These are phyloP conservation scores for Ursus arctos DNA, from an alignment of 2,113 vertebrate genomes.

Conservation along the genomic window DNA sequence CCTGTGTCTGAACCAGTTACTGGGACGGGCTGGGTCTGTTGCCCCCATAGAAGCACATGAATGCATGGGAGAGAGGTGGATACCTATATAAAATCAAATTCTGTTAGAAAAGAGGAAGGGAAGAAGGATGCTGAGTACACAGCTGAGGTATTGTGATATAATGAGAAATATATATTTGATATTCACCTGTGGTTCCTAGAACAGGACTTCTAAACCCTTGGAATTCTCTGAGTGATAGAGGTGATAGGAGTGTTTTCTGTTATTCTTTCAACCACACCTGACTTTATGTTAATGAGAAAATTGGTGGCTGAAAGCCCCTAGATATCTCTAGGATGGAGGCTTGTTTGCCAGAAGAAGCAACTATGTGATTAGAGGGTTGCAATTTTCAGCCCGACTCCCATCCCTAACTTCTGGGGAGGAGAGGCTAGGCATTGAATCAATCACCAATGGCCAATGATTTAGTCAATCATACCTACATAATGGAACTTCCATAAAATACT, in stretches of 20 bases:
- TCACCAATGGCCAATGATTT: background rate
- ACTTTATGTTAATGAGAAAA: background rate
- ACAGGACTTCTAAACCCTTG: background rate
- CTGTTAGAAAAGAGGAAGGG: background rate
- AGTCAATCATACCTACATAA: background rate
- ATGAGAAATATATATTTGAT: background rate
- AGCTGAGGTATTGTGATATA: background rate
- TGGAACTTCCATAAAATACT: slow-evolving; percentile 3
- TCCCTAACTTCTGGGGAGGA: background rate
- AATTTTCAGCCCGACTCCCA: background rate
- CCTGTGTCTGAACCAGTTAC: background rate
- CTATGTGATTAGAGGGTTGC: background rate
- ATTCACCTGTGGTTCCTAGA: background rate
- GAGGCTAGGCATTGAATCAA: background rate
- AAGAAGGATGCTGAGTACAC: background rate
- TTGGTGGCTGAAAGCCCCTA: background rate
- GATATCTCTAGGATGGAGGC: background rate
- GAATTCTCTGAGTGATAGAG: background rate
- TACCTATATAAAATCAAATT: background rate
- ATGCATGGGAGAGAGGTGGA: background rate
- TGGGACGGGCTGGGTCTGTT: background rate
- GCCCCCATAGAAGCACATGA: background rate
- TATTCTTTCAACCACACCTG: background rate
- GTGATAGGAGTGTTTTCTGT: background rate
- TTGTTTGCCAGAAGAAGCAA: background rate